A percentile compares a stretch with the other conserved stretches of the same genome.
Evolutionary conservation across 1,140 invertebrate species (phyloP).

Genomic region (Diplogasteroides magnus): DNA sequence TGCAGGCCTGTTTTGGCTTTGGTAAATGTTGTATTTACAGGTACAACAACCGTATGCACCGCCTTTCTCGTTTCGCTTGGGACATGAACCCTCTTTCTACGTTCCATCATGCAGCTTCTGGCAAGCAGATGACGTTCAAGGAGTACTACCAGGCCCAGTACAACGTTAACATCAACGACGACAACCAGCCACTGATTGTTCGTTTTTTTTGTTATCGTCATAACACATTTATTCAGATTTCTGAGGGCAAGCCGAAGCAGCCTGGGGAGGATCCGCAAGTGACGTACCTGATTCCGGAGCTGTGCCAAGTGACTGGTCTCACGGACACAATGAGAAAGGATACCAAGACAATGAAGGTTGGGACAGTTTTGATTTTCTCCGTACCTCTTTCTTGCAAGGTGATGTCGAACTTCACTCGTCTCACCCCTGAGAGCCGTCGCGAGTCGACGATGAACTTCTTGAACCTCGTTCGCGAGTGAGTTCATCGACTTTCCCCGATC

Average conservation of each 20-base stretch:
- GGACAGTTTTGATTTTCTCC: not conserved
- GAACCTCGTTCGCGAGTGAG: not conserved
- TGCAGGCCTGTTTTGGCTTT: not conserved
- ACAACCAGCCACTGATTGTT: constrained; percentile 24
- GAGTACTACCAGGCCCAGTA: constrained; percentile 22
- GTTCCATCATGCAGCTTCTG: constrained; percentile 19
- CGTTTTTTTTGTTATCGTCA: not conserved
- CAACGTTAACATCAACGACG: not conserved
- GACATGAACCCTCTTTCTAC: constrained; percentile 13
- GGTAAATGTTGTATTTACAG: not conserved
- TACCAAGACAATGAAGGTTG: not conserved
- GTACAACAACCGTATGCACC: constrained; percentile 28
- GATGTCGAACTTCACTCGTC: not conserved
- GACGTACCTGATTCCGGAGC: constrained; percentile 25
- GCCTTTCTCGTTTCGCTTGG: constrained; percentile 8
- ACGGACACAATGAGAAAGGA: not conserved
- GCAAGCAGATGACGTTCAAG: constrained; percentile 10
- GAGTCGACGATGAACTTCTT: not conserved
- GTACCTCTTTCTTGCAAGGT: not conserved
- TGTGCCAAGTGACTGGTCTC: constrained; percentile 16
- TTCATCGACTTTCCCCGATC: not conserved
- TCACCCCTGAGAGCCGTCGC: not conserved
- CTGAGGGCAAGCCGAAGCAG: constrained; percentile 29
- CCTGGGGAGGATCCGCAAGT: constrained; percentile 26
- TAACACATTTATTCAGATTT: constrained; percentile 12